Evolutionary conservation across 2,888 invertebrate genomes (phyloP), one percentile per base, ranked within the genome.

Genomic region (Hofmannophila pseudospretella): DNA sequence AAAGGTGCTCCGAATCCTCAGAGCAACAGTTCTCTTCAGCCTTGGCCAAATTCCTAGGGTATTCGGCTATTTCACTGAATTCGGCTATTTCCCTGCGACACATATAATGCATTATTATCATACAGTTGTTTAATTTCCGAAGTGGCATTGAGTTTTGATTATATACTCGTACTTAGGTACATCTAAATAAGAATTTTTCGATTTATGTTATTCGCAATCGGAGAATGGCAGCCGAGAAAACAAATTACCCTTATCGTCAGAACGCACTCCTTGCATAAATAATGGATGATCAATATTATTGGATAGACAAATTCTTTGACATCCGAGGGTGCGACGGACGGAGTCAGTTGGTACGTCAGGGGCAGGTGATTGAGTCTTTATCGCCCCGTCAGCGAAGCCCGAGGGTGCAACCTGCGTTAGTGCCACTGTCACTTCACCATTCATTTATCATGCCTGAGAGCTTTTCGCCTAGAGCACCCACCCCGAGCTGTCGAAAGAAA

Each of bases 301-400:
- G 62, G 59, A 63, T 50, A 54, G 45, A 47, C 56, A 56, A 54
- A 58, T 58, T 59, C 49, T 54, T 61, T 50, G 54, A 60, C 60
- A 27, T 27, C 7, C 11, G 4, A 59, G 44, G 42, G 23, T 23
- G 8, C 8, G 23, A 2, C 22, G 22, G 8, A 36, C 35, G 47
- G 54, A 63, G 64, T 63, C 59, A 56, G 54, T 51, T 51, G 47
- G 34, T 44, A 48, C 68, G 77, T 70, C 72, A 66, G 57, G 58
- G 62, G 58, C 75, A 75, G 71, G 70, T 73, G 75, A 78, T 77
- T 73, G 75, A 73, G 74, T 65, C 70, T 69, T 75, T 77, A 76
- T 76, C 70, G 62, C 54, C 40, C 47, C 46, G 49, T 41, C 51
- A 57, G 49, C 54, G 50, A 47, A 50, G 47, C 59, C 56, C 63